Evolutionary conservation across 2,888 invertebrate genomes (phyloP), one percentile per base, ranked within the genome.

Genomic region (Andrena dorsata): DNA sequence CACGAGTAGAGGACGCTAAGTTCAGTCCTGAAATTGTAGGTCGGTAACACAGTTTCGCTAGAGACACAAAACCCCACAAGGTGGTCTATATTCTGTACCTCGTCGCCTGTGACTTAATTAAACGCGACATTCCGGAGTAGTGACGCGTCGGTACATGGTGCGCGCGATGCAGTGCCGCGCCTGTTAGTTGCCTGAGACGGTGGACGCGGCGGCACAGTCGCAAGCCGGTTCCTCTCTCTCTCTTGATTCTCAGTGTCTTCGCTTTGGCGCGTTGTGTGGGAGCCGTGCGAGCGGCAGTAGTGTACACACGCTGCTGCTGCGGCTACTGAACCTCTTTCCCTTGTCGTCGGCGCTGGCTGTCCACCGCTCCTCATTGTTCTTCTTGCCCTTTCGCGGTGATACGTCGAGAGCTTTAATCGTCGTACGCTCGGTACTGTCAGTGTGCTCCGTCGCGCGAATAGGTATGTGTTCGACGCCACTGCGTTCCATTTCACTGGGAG

Each of bases 151-250:
- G 66, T 80, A 77, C 74, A 56, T 56, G 56, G 66, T 71, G 73
- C 72, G 77, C 73, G 78, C 80, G 73, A 47, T 72, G 79, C 72
- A 76, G 71, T 61, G 49, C 64, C 56, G 70, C 75, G 79, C 61
- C 74, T 82, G 75, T 56, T 65, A 83, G 82, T 82, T 79, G 49
- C 28, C 23, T 58, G 68, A 77, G 77, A 80, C 68, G 68, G 68
- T 70, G 56, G 80, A 83, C 75, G 86, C 69, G 83, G 86, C 81
- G 83, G 83, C 79, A 86, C 83, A 86, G 83, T 86, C 83, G 81
- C 81, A n/a, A 73, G 77, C 74, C 80, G 73, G 64, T 78, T 76
- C 71, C 77, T 80, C 78, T 78, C 79, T 72, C 78, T 82, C 70
- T 80, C 82, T 75, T 66, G 69, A 23, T 61, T 51, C 61, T 49